phyloP scores from a whole-genome alignment of 2,113 vertebrate species.

The Ptilorrhoa leucosticta region DNA sequence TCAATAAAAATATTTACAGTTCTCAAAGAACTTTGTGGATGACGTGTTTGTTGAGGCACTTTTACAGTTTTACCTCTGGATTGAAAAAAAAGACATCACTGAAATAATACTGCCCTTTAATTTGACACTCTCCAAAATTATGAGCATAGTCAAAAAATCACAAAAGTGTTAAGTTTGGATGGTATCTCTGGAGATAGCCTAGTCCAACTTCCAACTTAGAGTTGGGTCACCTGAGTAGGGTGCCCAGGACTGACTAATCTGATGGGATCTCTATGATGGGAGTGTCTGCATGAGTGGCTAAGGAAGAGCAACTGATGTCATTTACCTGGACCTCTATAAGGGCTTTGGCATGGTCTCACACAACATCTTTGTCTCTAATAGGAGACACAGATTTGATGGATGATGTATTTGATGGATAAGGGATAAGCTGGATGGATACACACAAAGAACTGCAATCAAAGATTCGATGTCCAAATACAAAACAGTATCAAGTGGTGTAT shows the following conservation, averaged over 20 bases:
- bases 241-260: neutral
- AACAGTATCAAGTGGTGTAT: neutral
- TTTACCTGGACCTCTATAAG: neutral
- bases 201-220: neutral
- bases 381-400: neutral
- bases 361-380: neutral
- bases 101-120: neutral
- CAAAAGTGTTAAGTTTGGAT: neutral
- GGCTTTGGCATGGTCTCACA: neutral
- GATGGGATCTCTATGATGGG: neutral
- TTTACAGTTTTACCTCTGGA: neutral
- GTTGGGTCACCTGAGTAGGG: neutral
- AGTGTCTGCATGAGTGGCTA: neutral
- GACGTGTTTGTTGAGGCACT: neutral
- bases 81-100: neutral
- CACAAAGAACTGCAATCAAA: neutral
- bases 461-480: neutral
- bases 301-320: neutral
- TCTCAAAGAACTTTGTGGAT: neutral
- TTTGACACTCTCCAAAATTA: neutral
- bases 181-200: neutral
- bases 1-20: neutral
- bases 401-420: neutral
- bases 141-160: neutral
- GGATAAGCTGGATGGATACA: neutral